Base-by-base conservation (phyloP, 2,888 invertebrate genomes). In the Lasius fuliginosus region DNA sequence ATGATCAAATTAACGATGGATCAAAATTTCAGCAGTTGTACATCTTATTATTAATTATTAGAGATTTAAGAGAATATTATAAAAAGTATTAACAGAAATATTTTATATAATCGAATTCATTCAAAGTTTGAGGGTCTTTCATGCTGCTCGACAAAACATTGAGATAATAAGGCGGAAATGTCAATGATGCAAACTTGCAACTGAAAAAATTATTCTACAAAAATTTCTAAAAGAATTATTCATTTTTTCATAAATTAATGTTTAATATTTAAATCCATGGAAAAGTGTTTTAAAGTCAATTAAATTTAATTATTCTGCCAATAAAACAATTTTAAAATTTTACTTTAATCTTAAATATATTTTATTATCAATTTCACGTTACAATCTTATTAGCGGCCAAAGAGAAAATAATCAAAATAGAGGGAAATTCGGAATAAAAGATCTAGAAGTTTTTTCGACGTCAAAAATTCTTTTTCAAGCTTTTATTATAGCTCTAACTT, bases 401-500 rank as follows among this genome's bases (percentile, higher is more conserved):
- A 12, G 3, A 1, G 3, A 4, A 9, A 12, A 33, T 64, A 36
- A 76, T 65, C 3, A 65, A 53, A 40, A 76, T 40, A 12, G 1
- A 27, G 23, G n/a, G 23, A 33, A n/a, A 53, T 40, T 18, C n/a
- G 12, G 18, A 58, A n/a, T 30, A 33, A 58, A 42, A 15, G 11
- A 36, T 49, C 1, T 5, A 4, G 0, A 15, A 42, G 2, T 9
- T 77, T 40, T 77, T 46, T 6, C 9, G n/a, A 33, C 3, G 3
- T 42, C 42, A 33, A 79, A 27, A 65, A 42, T 60, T 49, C 30
- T 23, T 58, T 18, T 74, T 67, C 8, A 23, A 75, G 56, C 56
- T 75, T 85, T 77, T 12, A 74, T 79, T 73, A 53, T 46, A 79
- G 83, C 64, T 73, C 60, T 60, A 30, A 65, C 62, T 18, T 74